Conservation (phyloP, 2,797 vertebrate species). For the Sebastes trivittatus region DNA sequence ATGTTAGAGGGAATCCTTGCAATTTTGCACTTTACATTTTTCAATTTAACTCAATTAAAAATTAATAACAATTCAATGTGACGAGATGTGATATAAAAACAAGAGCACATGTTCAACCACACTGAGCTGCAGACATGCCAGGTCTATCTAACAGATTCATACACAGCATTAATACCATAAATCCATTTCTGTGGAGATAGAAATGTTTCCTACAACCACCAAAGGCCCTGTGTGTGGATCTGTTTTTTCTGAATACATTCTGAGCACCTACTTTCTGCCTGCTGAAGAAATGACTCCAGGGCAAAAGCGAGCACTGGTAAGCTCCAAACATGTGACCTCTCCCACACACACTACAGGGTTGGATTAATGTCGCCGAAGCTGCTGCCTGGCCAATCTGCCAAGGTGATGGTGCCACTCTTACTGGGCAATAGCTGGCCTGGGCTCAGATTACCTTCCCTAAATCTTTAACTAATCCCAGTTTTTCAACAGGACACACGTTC, state of each 20-base stretch:
- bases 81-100: background rate
- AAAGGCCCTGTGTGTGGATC: background rate
- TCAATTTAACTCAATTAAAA: background rate
- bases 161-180: background rate
- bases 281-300: conserved; percentile 24
- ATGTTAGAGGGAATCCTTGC: background rate
- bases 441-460: conserved; percentile 26
- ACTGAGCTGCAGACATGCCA: background rate
- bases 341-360: background rate
- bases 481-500: background rate
- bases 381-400: conserved; percentile 29
- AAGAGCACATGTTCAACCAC: background rate
- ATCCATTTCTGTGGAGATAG: background rate
- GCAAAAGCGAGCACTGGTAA: conserved; percentile 27
- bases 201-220: background rate
- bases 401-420: conserved; percentile 35
- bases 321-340: conserved; percentile 52
- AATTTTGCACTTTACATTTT: background rate
- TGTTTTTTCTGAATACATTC: conserved; percentile 20
- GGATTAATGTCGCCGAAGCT: conserved; percentile 58
- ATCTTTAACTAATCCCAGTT: conserved; percentile 34
- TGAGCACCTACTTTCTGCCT: conserved; percentile 14
- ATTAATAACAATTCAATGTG: background rate
- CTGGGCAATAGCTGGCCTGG: background rate
- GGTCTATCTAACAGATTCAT: background rate